Percentiles rank a stretch among this genome's conserved stretches.
These are phyloP conservation scores for Monodelphis domestica DNA, from an alignment of 2,797 vertebrate genomes.

Conservation along the genomic window DNA sequence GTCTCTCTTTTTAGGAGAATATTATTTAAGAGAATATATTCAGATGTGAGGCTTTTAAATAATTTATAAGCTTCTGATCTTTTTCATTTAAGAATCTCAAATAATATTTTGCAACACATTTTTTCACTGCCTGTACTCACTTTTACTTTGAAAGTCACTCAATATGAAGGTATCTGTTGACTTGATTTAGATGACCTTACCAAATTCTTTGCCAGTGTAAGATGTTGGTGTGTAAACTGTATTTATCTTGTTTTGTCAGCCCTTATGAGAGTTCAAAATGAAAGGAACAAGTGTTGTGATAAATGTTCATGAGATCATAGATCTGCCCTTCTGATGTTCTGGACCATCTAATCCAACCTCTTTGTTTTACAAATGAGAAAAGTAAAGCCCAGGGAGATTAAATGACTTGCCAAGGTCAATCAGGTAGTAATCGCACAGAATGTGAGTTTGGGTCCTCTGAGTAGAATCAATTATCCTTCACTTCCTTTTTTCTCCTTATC, in stretches of 20 bases:
- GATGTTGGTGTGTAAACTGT: neutral
- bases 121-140: neutral
- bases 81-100: neutral
- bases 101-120: neutral
- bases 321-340: neutral
- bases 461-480: neutral
- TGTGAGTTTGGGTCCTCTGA: neutral
- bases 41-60: neutral
- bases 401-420: neutral
- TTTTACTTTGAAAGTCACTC: neutral
- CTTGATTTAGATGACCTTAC: neutral
- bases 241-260: neutral
- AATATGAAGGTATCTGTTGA: neutral
- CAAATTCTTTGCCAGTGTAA: neutral
- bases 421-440: neutral
- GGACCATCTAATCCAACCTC: neutral
- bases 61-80: neutral
- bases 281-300: too few species aligned
- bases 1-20: neutral
- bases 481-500: neutral
- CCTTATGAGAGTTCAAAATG: too few species aligned
- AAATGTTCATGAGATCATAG: neutral
- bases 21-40: neutral
- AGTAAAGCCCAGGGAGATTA: neutral
- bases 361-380: neutral